phyloP scores from a whole-genome alignment of 2,113 vertebrate genomes.

The Cygnus atratus region DNA sequence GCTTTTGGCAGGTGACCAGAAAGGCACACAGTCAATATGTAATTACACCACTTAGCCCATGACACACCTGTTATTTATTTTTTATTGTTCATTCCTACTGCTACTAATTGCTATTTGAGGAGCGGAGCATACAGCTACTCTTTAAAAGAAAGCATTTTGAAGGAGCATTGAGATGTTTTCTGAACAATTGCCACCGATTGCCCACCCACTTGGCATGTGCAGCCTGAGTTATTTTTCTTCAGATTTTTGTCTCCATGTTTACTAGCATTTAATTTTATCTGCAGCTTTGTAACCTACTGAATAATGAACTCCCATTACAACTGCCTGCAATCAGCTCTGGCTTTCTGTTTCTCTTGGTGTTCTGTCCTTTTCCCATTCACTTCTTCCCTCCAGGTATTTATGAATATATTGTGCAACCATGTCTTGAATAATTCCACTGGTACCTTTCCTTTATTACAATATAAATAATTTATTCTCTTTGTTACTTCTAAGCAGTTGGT shows the following conservation, averaged over 20 bases:
- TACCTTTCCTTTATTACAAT: not conserved
- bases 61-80: not conserved
- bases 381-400: not conserved
- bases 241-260: not conserved
- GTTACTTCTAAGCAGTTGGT: not conserved
- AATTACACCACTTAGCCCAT: not conserved
- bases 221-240: not conserved
- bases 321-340: not conserved
- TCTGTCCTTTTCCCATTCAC: not conserved
- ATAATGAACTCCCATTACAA: not conserved
- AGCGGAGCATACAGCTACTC: not conserved
- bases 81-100: not conserved
- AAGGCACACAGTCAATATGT: not conserved
- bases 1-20: not conserved
- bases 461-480: not conserved
- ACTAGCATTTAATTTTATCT: not conserved
- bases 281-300: not conserved
- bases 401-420: not conserved
- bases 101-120: not conserved
- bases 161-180: not conserved
- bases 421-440: not conserved
- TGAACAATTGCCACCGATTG: not conserved
- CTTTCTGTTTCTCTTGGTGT: not conserved
- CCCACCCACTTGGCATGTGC: not conserved
- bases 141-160: not conserved